Conservation (phyloP, 1,140 invertebrate genomes). For the Riptortus pedestris region DNA sequence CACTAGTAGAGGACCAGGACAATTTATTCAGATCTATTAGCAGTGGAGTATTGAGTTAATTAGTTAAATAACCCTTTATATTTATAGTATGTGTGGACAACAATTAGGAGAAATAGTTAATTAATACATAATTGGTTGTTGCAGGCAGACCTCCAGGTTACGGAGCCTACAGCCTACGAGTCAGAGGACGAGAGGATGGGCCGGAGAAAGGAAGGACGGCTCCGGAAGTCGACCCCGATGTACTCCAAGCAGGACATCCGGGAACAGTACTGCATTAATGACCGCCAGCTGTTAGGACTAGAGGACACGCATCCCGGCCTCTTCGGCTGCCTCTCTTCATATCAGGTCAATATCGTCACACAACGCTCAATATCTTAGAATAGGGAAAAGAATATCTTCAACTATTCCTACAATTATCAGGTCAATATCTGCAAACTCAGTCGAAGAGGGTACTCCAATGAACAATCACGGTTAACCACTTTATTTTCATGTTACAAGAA, state of each 20-base stretch:
- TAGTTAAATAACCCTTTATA: not conserved
- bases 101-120: not conserved
- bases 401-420: not conserved
- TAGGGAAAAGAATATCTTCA: not conserved
- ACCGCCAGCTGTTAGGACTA: conserved; percentile 73
- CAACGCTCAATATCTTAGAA: too few relatives aligned
- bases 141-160: conserved; percentile 52
- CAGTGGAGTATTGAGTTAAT: not conserved
- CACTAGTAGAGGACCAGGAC: too few relatives aligned
- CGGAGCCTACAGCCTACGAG: conserved; percentile 52
- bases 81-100: not conserved
- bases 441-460: not conserved
- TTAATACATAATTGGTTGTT: not conserved
- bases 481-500: too few relatives aligned
- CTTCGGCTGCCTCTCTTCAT: conserved; percentile 73
- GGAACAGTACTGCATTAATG: conserved; percentile 86
- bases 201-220: conserved; percentile 43
- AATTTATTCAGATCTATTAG: not conserved
- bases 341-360: conserved; percentile 51
- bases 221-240: conserved; percentile 48
- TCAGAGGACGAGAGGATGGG: conserved; percentile 56
- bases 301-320: conserved; percentile 62
- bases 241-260: conserved; percentile 82
- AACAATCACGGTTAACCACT: too few relatives aligned
- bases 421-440: not conserved